phyloP scores from a whole-genome alignment of 2,888 invertebrate species.

The Microchrysa polita region DNA sequence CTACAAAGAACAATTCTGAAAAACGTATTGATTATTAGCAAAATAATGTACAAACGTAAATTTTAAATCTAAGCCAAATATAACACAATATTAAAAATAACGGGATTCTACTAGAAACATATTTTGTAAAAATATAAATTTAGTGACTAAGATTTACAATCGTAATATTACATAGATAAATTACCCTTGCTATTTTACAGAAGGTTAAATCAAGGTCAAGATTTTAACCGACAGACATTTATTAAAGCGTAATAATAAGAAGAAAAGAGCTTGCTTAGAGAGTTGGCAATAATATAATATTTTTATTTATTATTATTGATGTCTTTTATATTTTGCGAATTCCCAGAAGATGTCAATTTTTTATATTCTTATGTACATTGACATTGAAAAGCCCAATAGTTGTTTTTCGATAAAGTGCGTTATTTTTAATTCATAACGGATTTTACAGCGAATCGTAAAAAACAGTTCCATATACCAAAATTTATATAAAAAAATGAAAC shows the following conservation, averaged over 20 bases:
- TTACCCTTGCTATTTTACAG: conserved; percentile 1
- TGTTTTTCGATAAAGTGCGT: neutral
- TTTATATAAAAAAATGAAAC: conserved; percentile 7
- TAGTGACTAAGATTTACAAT: conserved; percentile 23
- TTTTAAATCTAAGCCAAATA: conserved; percentile 52
- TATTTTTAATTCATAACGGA: neutral
- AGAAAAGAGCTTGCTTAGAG: neutral
- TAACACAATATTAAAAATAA: conserved; percentile 42
- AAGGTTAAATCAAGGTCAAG: too few relatives aligned
- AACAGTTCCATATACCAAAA: neutral
- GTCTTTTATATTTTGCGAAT: too few relatives aligned
- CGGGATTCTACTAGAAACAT: conserved; percentile 45
- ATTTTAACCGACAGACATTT: neutral
- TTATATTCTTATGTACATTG: neutral
- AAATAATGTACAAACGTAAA: conserved; percentile 48
- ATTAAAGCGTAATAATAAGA: neutral
- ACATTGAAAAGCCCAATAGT: neutral
- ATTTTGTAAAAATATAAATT: conserved; percentile 44
- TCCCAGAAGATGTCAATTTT: conserved; percentile 10
- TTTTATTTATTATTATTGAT: too few relatives aligned
- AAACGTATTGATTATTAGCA: conserved; percentile 45
- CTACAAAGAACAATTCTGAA: conserved; percentile 27
- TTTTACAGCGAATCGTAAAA: neutral
- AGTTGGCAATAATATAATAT: conserved; percentile 18
- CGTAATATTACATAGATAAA: conserved; percentile 16